These are phyloP conservation scores for Drosophila chauvacae DNA, from an alignment of 1,140 invertebrate genomes.

Conservation along the genomic window DNA sequence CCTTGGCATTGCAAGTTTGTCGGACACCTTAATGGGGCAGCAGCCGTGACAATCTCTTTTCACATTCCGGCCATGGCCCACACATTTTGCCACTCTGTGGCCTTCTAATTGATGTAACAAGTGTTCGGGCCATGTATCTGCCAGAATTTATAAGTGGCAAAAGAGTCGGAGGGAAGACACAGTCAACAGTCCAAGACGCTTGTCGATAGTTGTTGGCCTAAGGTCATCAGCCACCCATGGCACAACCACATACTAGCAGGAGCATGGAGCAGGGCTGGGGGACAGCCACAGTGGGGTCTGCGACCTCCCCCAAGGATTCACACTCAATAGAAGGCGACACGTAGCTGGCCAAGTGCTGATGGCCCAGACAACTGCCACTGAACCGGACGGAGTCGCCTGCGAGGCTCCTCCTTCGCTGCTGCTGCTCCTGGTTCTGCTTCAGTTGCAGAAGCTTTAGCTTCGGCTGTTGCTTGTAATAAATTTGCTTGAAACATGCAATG, in stretches of 20 bases:
- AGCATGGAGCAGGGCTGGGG: not conserved
- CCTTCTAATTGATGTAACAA: conserved; percentile 84
- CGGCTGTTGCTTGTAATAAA: conserved; percentile 81
- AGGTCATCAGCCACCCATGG: conserved; percentile 58
- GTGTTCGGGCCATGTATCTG: conserved; percentile 82
- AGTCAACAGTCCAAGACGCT: conserved; percentile 74
- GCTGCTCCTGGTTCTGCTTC: conserved; percentile 18
- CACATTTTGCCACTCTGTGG: conserved; percentile 66
- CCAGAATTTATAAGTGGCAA: conserved; percentile 81
- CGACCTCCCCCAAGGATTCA: conserved; percentile 55
- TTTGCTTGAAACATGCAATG: conserved; percentile 82
- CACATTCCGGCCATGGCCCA: conserved; percentile 56
- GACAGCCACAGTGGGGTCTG: conserved; percentile 9
- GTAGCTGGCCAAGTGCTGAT: conserved; percentile 74
- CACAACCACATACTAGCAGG: not conserved
- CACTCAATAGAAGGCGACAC: conserved; percentile 76
- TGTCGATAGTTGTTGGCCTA: conserved; percentile 76
- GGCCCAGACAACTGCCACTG: conserved; percentile 71
- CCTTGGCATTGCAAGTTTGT: conserved; percentile 51
- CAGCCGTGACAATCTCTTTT: conserved; percentile 59
- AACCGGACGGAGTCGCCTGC: conserved; percentile 43
- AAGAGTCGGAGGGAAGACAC: conserved; percentile 64
- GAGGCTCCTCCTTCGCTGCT: conserved; percentile 22
- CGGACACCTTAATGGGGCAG: conserved; percentile 58
- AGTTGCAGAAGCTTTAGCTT: conserved; percentile 29